Evolutionary conservation across 1,140 invertebrate genomes (phyloP).

Genomic region (Holotrichia oblita): DNA sequence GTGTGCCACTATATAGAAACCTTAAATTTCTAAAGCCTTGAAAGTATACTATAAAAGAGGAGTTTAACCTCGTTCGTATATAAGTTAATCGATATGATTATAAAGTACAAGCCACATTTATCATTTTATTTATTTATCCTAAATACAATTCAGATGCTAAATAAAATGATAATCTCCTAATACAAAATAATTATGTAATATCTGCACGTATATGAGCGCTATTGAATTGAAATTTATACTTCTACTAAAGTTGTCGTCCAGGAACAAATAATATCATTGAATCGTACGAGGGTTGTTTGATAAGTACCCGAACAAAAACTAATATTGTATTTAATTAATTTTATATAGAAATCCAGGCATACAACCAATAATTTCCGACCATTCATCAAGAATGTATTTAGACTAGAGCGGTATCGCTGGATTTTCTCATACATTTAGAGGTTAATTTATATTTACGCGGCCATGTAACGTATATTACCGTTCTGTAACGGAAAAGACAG

Average conservation of each 20-base stretch:
- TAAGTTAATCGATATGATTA: constrained; percentile 23
- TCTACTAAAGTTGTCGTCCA: too few species aligned
- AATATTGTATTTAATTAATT: too few species aligned
- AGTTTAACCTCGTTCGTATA: constrained; percentile 14
- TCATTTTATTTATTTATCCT: neutral
- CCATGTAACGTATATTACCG: neutral
- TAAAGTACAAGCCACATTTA: neutral
- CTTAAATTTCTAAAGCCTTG: constrained; percentile 35
- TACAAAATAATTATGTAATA: too few species aligned
- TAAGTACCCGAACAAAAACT: too few species aligned
- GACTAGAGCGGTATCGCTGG: neutral
- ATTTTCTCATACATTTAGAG: constrained; percentile 1
- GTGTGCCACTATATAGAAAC: constrained; percentile 27
- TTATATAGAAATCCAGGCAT: too few species aligned
- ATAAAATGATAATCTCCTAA: too few species aligned
- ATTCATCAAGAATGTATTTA: too few species aligned
- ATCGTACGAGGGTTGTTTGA: too few species aligned
- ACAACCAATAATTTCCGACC: too few species aligned
- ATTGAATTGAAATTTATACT: too few species aligned
- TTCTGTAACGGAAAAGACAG: constrained; percentile 16
- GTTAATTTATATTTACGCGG: neutral
- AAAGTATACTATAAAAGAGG: constrained; percentile 23
- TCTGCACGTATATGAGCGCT: too few species aligned
- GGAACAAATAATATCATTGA: too few species aligned
- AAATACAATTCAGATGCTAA: neutral